Conservation (phyloP, 2,113 vertebrate genomes). For the Craseonycteris thonglongyai region DNA sequence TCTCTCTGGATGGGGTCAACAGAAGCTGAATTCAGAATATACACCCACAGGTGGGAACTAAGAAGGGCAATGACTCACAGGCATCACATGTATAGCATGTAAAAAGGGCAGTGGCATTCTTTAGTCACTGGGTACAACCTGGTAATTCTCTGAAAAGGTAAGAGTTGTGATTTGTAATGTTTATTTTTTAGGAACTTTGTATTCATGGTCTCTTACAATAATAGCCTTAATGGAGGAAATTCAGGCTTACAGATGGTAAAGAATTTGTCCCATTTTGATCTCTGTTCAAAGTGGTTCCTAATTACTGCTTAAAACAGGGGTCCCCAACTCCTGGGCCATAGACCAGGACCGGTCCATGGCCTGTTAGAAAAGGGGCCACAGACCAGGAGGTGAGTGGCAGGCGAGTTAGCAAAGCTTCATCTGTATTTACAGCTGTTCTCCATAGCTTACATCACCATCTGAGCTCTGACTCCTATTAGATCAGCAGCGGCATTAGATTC, state of each 20-base stretch:
- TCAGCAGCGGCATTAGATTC: too few relatives aligned
- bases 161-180: neutral
- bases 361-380: too few relatives aligned
- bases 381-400: too few relatives aligned
- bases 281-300: neutral
- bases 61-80: neutral
- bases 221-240: neutral
- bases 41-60: too few relatives aligned
- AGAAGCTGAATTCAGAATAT: neutral
- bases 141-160: neutral
- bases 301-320: too few relatives aligned
- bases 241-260: neutral
- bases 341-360: too few relatives aligned
- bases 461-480: too few relatives aligned
- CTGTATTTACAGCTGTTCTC: too few relatives aligned
- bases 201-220: neutral
- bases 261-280: neutral
- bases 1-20: neutral
- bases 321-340: too few relatives aligned
- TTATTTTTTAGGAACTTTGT: neutral
- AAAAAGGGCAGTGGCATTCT: neutral
- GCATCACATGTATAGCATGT: accelerated
- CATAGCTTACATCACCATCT: too few relatives aligned
- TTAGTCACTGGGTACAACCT: neutral
- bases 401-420: too few relatives aligned